These are phyloP conservation scores for Echeneis naucrates DNA, from an alignment of 2,797 vertebrate genomes.

Conservation along the genomic window DNA sequence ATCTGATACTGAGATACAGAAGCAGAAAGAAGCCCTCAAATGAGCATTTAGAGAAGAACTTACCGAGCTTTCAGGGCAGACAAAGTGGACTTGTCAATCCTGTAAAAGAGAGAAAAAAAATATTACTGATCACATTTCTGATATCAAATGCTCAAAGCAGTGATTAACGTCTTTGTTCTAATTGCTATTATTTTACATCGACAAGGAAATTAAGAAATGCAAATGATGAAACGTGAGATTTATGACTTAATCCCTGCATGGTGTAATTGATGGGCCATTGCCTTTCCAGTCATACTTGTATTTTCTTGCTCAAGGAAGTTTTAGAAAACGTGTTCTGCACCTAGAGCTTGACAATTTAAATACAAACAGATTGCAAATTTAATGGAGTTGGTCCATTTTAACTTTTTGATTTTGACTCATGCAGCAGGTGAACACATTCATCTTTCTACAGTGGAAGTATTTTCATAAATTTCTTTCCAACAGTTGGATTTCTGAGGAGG, in stretches of 20 bases:
- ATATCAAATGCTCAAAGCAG: conserved; percentile 22
- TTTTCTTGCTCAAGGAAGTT: not conserved
- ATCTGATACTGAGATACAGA: not conserved
- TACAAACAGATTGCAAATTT: no score
- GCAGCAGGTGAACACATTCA: no score
- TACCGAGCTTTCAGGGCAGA: conserved; percentile 92
- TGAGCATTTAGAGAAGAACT: conserved; percentile 72
- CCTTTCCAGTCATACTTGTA: not conserved
- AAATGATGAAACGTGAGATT: conserved; percentile 8
- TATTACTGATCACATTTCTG: conserved; percentile 26
- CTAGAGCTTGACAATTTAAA: no score
- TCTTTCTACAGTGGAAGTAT: no score
- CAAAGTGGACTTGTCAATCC: conserved; percentile 95
- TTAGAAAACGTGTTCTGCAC: not conserved
- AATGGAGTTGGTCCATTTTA: no score
- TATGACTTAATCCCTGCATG: conserved; percentile 13
- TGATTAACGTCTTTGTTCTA: conserved; percentile 12
- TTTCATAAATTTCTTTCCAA: no score
- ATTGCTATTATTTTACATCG: conserved; percentile 23
- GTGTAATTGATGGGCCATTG: not conserved
- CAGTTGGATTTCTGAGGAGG: no score
- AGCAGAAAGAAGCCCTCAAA: not conserved
- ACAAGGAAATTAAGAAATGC: not conserved
- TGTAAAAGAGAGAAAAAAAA: conserved; percentile 64
- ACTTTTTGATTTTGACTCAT: no score